Percentiles rank a stretch among this genome's conserved stretches.
Evolutionary conservation across 2,888 invertebrate genomes (phyloP).

Genomic region (Criorhina ranunculi): DNA sequence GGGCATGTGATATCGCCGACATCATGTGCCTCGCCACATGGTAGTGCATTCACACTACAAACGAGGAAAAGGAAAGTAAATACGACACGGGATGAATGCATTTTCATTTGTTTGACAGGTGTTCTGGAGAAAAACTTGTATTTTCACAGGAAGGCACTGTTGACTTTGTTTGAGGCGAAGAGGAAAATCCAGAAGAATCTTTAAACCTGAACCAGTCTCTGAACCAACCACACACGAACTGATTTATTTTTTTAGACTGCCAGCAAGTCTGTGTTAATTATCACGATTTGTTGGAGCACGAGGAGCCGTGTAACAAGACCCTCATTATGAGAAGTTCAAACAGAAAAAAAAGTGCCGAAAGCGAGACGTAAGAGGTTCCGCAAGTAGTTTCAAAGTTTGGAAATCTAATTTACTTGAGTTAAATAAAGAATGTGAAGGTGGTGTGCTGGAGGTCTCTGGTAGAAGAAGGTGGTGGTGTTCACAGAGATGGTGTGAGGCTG

Average conservation of each 20-base stretch:
- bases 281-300: constrained; percentile 2
- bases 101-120: constrained; percentile 6
- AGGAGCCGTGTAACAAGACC: constrained; percentile 22
- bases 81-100: neutral
- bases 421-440: neutral
- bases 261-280: constrained; percentile 25
- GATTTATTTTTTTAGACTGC: constrained; percentile 2
- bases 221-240: constrained; percentile 7
- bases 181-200: neutral
- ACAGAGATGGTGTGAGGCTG: too few relatives aligned
- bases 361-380: constrained; percentile 24
- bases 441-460: neutral
- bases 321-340: constrained; percentile 52
- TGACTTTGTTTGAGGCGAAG: neutral
- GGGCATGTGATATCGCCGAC: constrained; percentile 1
- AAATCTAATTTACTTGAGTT: constrained; percentile 12
- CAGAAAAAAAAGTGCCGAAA: constrained; percentile 44
- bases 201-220: neutral
- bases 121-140: neutral
- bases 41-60: neutral
- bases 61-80: constrained; percentile 1
- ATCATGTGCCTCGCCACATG: constrained; percentile 1
- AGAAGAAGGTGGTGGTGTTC: neutral
- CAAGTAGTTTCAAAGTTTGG: constrained; percentile 23
- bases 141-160: neutral